Evolutionary conservation across 2,797 vertebrate genomes (phyloP), one percentile per base, ranked within the genome.

Genomic region (Limnodromus scolopaceus): DNA sequence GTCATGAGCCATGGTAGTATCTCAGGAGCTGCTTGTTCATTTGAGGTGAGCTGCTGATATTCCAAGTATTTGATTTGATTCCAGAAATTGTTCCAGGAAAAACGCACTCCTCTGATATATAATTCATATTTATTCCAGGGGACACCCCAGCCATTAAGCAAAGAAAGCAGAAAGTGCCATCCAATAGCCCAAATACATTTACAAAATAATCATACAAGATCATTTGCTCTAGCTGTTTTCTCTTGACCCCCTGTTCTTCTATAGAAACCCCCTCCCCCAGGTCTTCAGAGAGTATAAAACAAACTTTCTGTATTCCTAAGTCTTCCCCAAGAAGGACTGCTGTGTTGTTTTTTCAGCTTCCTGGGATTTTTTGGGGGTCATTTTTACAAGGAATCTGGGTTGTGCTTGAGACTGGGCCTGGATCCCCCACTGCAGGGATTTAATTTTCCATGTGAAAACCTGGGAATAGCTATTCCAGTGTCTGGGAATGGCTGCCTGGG

Each of bases 321-420:
- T 7, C 19, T 74, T 27, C 61, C 45, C 61, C 8, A 24, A 4
- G 16, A 32, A 34, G 14, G 5, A 5, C 7, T 39, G 28, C 60
- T 25, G 0, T 4, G 1, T 16, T 19, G 4, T 12, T 66, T 69
- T 53, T 39, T 7, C 19, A 39, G 3, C 5, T 61, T 61, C 9
- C 22, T 45, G 28, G 45, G 10, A 4, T 28, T 24, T 25, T 30
- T 43, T 32, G 8, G 46, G 46, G 46, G 13, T 36, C 7, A 17
- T 32, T 51, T 78, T 60, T 1, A 10, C 8, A 36, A 8, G 54
- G 30, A 18, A 8, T 27, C 13, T 6, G 27, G 11, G 4, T 11
- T 75, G 30, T 55, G 30, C 39, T 49, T 28, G 16, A 46, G 36
- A 25, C 61, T 38, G n/a, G 6, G 10, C 2, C 46, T 55, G 79